phyloP scores from a whole-genome alignment of 2,113 vertebrate genomes.

The Callithrix jacchus region DNA sequence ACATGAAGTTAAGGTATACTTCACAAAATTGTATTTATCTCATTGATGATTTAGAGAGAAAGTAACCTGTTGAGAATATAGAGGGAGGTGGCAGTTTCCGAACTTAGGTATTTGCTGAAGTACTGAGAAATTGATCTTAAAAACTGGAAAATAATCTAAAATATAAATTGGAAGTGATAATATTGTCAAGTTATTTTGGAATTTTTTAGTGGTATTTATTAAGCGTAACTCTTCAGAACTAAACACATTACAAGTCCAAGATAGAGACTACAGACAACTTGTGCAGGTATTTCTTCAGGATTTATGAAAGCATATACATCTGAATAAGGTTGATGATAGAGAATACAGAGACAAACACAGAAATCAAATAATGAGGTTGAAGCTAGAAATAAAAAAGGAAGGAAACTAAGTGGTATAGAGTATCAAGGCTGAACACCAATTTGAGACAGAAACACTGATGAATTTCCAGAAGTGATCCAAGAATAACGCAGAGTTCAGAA shows the following conservation, averaged over 20 bases:
- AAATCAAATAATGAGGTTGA: background rate
- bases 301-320: background rate
- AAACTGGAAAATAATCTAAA: background rate
- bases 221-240: background rate
- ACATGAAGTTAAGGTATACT: background rate
- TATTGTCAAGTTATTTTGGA: background rate
- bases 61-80: background rate
- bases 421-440: background rate
- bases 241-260: background rate
- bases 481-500: background rate
- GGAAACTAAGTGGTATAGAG: background rate
- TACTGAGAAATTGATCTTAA: background rate
- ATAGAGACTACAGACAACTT: background rate
- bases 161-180: background rate
- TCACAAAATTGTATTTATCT: background rate
- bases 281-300: background rate
- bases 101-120: background rate
- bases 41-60: background rate
- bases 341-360: background rate
- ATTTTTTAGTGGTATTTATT: background rate
- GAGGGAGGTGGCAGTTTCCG: background rate
- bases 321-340: background rate
- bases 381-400: background rate
- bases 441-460: background rate
- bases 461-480: background rate